Base-by-base conservation (phyloP, 2,888 invertebrate genomes). In the Oxycera nigricornis region DNA sequence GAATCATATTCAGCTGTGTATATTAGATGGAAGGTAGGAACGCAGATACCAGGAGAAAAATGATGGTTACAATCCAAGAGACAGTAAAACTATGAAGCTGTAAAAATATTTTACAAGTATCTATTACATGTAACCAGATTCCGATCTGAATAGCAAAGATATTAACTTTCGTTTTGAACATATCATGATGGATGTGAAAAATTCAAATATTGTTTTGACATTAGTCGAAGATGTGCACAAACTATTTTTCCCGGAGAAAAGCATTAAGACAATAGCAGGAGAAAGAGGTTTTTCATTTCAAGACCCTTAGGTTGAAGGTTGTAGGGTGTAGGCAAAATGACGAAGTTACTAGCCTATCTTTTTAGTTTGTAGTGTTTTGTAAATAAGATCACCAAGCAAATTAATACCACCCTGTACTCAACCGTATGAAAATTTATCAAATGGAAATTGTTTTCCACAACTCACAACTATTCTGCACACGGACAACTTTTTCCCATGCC, bases 81-180 rank as follows among this genome's bases (percentile, higher is more conserved):
- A 31, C 61, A n/a, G 28, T 61, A 11, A 61, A 61, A n/a, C 35
- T 61, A 20, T 31, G 31, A 61, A 61, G 17, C 20, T 61, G 61
- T 61, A 61, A 61, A 61, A 28, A 59, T 59, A 14, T 11, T 30
- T 30, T 31, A 61, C 31, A 20, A 9, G 61, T 61, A 31, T 61
- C 30, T 31, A 31, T 61, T 61, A 61, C 61, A 61, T 31, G 61
- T 31, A 61, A 61, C 61, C 24, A n/a, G 30, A 31, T 30, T 2
- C 61, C 61, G 61, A 61, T 61, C 61, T 61, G 31, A 61, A 61
- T 61, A 61, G 7, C 61, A 61, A 61, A n/a, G 59, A 2, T 17
- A 31, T 31, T 31, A 61, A 61, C 61, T 61, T 61, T 61, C 61
- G 17, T 61, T 61, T 61, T 28, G 61, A 61, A 61, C 30, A 17